Conservation (phyloP, 2,797 vertebrate genomes). For the Gadopsis bispinosus region DNA sequence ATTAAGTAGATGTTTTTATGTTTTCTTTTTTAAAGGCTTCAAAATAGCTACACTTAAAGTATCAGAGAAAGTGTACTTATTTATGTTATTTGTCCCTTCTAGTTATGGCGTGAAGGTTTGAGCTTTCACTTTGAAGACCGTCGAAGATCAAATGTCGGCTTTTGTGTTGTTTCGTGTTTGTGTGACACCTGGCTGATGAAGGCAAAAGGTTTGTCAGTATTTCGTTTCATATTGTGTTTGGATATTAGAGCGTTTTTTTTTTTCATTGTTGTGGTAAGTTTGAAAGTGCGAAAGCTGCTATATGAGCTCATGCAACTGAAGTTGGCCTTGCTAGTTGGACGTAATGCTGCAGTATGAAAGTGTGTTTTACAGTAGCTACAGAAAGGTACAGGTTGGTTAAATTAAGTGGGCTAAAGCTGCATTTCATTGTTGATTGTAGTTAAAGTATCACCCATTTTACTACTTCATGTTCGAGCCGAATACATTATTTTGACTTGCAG, state of each 20-base stretch:
- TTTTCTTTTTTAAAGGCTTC: too few species aligned
- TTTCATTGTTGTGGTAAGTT: background rate
- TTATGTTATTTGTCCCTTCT: background rate
- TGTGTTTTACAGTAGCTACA: background rate
- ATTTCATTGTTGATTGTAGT: background rate
- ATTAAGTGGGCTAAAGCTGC: too few species aligned
- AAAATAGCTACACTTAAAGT: too few species aligned
- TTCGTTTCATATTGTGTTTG: background rate
- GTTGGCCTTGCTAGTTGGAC: background rate
- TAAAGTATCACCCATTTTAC: background rate
- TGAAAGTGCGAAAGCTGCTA: background rate
- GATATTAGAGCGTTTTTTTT: background rate
- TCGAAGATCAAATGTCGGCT: accelerated
- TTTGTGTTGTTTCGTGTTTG: background rate
- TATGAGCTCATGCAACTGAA: background rate
- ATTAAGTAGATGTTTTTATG: too few species aligned
- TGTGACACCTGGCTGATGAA: background rate
- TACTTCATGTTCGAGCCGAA: background rate
- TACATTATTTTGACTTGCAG: too few species aligned
- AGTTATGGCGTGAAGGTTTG: background rate
- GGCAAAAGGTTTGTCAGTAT: background rate
- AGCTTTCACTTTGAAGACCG: constrained; percentile 43
- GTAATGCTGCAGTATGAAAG: background rate
- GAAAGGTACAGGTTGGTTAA: background rate
- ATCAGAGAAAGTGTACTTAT: too few species aligned